phyloP scores from a whole-genome alignment of 2,888 invertebrate species.

The Habroteleia sp. region DNA sequence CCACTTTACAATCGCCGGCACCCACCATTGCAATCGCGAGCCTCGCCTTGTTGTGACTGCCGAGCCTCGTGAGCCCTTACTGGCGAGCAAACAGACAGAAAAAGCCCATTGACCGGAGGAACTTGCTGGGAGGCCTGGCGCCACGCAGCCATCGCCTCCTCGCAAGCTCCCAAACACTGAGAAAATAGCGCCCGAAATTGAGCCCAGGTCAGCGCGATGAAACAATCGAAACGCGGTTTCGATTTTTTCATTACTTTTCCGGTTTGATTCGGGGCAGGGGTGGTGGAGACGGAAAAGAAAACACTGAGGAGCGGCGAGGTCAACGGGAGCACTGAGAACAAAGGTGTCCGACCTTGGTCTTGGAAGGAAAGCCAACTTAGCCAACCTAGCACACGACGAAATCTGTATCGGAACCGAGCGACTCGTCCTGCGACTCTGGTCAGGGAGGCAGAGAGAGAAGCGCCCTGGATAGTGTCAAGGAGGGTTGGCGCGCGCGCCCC shows the following conservation, averaged over 20 bases:
- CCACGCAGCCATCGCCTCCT: neutral
- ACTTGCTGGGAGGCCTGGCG: slow-evolving; percentile 1
- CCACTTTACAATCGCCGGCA: slow-evolving; percentile 92
- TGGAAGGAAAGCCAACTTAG: slow-evolving; percentile 16
- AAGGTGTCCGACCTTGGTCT: slow-evolving; percentile 30
- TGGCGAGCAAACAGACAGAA: slow-evolving; percentile 19
- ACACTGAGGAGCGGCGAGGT: too few species aligned
- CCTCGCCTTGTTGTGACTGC: slow-evolving; percentile 36
- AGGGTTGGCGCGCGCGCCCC: slow-evolving; percentile 62
- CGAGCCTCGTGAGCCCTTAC: slow-evolving; percentile 17
- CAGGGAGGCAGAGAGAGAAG: slow-evolving; percentile 26
- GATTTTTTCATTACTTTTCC: too few species aligned
- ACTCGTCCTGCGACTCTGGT: slow-evolving; percentile 17
- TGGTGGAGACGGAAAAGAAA: too few species aligned
- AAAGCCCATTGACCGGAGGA: slow-evolving; percentile 2
- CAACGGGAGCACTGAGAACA: too few species aligned
- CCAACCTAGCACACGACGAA: slow-evolving; percentile 24
- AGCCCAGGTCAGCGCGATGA: too few species aligned
- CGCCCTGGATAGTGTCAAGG: slow-evolving; percentile 63
- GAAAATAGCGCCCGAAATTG: neutral
- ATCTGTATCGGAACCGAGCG: slow-evolving; percentile 18
- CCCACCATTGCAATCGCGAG: slow-evolving; percentile 82
- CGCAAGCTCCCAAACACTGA: neutral
- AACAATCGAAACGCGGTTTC: too few species aligned
- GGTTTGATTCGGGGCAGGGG: too few species aligned